Percentiles rank a stretch among this genome's conserved stretches.
phyloP scores from a whole-genome alignment of 2,113 vertebrate genomes.

The Megaptera novaeangliae region DNA sequence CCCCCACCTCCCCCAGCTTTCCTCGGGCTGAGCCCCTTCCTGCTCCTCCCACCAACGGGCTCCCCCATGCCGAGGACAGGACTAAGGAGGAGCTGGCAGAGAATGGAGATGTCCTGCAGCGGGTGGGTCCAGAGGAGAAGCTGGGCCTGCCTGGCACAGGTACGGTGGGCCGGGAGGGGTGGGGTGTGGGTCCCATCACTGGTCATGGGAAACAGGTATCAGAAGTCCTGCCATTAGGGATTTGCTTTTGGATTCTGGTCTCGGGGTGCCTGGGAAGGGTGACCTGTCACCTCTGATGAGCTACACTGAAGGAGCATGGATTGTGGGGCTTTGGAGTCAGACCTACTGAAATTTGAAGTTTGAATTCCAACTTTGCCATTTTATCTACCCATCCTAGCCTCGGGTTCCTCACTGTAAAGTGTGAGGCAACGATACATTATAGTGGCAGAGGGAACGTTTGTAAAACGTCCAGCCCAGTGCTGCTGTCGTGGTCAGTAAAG shows the following conservation, averaged over 20 bases:
- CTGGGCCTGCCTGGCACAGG: slow-evolving; percentile 45
- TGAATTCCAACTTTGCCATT: not conserved
- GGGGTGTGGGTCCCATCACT: not conserved
- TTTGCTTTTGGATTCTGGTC: not conserved
- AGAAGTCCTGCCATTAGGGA: not conserved
- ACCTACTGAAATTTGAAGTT: not conserved
- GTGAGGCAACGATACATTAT: not conserved
- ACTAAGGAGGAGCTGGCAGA: slow-evolving; percentile 67
- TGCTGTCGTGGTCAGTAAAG: not conserved
- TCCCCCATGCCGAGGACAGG: slow-evolving; percentile 65
- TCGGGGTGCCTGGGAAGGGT: not conserved
- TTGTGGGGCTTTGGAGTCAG: not conserved
- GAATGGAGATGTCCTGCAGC: slow-evolving; percentile 61
- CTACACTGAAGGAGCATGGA: not conserved
- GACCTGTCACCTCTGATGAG: not conserved
- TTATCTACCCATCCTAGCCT: not conserved
- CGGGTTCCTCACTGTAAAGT: not conserved
- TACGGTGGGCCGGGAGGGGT: not conserved
- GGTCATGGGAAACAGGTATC: not conserved
- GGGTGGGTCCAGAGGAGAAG: slow-evolving; percentile 60
- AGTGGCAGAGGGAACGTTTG: not conserved
- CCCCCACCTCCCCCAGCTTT: slow-evolving; percentile 67
- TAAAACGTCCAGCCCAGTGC: not conserved
- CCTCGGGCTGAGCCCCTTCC: slow-evolving; percentile 54
- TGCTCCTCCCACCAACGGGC: slow-evolving; percentile 57